Conservation (phyloP, 2,113 vertebrate genomes). For the Syngnathus scovelli region DNA sequence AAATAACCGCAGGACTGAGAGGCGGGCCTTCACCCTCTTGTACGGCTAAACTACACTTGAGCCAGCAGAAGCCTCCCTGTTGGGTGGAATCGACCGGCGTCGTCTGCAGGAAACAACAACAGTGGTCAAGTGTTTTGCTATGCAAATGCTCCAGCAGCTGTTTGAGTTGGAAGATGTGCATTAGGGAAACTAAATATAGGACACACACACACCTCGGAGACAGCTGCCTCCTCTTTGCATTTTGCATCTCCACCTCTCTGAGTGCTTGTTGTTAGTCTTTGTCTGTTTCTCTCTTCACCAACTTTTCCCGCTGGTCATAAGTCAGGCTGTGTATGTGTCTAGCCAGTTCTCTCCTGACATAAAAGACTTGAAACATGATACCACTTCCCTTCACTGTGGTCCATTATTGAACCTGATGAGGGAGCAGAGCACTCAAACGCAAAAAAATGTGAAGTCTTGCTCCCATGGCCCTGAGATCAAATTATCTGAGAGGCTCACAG, state of each 20-base stretch:
- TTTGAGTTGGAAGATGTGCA: slow-evolving; percentile 55
- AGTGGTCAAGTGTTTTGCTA: slow-evolving; percentile 31
- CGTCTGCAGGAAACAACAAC: slow-evolving; percentile 15
- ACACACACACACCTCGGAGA: slow-evolving; percentile 58
- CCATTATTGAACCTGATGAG: slow-evolving; percentile 42
- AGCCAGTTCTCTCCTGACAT: slow-evolving; percentile 25
- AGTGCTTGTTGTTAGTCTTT: slow-evolving; percentile 21
- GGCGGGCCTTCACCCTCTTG: slow-evolving; percentile 6
- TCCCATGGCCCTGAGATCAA: slow-evolving; percentile 26
- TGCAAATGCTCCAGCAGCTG: slow-evolving; percentile 62
- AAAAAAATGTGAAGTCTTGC: slow-evolving; percentile 23
- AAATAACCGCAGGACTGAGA: background rate
- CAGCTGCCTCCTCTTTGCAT: slow-evolving; percentile 65
- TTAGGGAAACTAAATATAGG: slow-evolving; percentile 70
- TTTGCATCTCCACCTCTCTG: slow-evolving; percentile 41
- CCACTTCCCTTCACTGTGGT: slow-evolving; percentile 17
- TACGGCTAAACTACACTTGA: slow-evolving; percentile 33
- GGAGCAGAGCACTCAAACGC: slow-evolving; percentile 34
- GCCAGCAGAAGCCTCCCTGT: slow-evolving; percentile 20
- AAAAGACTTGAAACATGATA: slow-evolving; percentile 43
- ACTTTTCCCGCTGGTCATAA: slow-evolving; percentile 26
- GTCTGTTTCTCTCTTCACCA: slow-evolving; percentile 15
- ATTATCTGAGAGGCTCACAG: slow-evolving; percentile 23
- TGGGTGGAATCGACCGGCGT: background rate
- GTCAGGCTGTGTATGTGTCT: slow-evolving; percentile 39